These are phyloP conservation scores for Redunca redunca DNA, from an alignment of 2,113 vertebrate genomes.

Conservation along the genomic window DNA sequence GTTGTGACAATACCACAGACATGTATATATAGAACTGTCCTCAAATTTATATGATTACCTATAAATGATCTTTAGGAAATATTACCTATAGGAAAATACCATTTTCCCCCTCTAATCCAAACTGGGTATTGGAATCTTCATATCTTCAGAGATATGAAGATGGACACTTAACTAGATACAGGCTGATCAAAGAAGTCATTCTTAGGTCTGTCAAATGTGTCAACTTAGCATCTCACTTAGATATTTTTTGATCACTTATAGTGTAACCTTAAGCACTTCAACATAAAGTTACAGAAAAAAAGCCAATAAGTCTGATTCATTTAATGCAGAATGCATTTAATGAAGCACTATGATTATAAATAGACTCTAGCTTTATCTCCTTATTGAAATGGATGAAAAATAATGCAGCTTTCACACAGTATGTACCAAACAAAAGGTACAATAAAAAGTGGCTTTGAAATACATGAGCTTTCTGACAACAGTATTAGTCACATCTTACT, in stretches of 20 bases:
- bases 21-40: background rate
- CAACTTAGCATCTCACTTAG: constrained; percentile 44
- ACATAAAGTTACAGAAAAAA: constrained; percentile 13
- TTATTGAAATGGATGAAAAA: constrained; percentile 72
- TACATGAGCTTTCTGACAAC: constrained; percentile 68
- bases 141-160: background rate
- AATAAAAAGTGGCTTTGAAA: constrained; percentile 72
- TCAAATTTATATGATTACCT: background rate
- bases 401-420: constrained; percentile 56
- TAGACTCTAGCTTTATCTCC: constrained; percentile 59
- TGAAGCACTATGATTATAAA: constrained; percentile 67
- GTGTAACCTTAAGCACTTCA: constrained; percentile 59
- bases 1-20: background rate
- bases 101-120: background rate
- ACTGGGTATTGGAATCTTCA: background rate
- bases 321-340: constrained; percentile 65
- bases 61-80: background rate
- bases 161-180: background rate
- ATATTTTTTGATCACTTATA: constrained; percentile 62
- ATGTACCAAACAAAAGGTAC: constrained; percentile 66
- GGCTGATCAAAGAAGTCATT: background rate
- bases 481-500: constrained; percentile 72
- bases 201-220: background rate
- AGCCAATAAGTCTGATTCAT: constrained; percentile 64
- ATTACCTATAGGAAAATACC: background rate